Base-by-base conservation (phyloP, 2,888 invertebrate genomes). In the Sialis lutaria region DNA sequence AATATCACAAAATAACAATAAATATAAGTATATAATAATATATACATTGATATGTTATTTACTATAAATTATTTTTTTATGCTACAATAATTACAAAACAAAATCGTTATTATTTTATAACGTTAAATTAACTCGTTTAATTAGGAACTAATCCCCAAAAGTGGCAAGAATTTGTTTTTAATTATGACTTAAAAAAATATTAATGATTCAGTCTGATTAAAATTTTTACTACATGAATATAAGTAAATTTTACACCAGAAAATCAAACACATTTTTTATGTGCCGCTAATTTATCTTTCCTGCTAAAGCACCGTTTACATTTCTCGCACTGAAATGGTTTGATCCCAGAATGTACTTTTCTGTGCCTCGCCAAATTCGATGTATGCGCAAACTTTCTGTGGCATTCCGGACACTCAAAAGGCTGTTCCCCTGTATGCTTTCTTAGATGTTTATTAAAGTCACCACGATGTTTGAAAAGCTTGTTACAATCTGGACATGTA, bases 361-460 rank as follows among this genome's bases (percentile, higher is more conserved):
- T 75, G 64, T 87, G 86, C 44, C 84, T 71, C 57, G 82, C 82
- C 54, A 86, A 64, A 40, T 83, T 84, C 51, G 81, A 82, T 50
- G 81, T 62, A 47, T 64, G 60, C 1, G 61, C 58, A 51, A 65
- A 65, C 48, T 55, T 58, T 47, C 57, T 57, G 4, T 56, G 50
- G 49, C 64, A 65, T 32, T 56, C 52, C 5, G 53, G 44, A 50
- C 64, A 65, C 10, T 51, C 47, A 50, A 57, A 65, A 1, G 64
- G 64, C 45, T 60, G 59, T 50, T 63, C 64, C 32, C 61, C 62
- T 1, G 64, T 64, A 49, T 65, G 64, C 44, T 54, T 64, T 33
- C 64, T 51, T 22, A 60, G 45, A 49, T 65, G 64, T 53, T 65
- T 65, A 47, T 62, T 64, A 46, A 58, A 57, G 52, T 65, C 64